Evolutionary conservation across 2,113 vertebrate genomes (phyloP).

Genomic region (Paracanthobrama guichenoti): DNA sequence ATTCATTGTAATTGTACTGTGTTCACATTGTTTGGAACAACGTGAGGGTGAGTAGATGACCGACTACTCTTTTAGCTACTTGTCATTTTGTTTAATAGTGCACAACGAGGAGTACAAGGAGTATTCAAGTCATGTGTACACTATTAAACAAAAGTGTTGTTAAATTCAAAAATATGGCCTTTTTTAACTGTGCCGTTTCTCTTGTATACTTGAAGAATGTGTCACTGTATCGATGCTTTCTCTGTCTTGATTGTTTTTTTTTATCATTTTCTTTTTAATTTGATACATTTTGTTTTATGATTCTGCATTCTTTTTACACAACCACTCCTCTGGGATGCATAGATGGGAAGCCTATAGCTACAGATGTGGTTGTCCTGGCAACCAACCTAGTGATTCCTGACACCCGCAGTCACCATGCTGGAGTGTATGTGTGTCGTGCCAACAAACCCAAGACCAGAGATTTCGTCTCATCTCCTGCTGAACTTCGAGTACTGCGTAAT

Average conservation of each 20-base stretch:
- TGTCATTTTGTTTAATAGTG: not conserved
- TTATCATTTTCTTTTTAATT: conserved; percentile 25
- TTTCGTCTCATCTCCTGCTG: conserved; percentile 85
- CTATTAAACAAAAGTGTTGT: not conserved
- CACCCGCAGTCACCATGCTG: conserved; percentile 85
- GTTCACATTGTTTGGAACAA: not conserved
- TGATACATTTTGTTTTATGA: not conserved
- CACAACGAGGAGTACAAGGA: no score
- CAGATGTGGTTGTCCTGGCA: conserved; percentile 89
- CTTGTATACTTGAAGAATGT: not conserved
- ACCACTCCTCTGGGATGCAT: conserved; percentile 54
- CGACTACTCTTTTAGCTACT: not conserved
- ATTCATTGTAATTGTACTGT: not conserved
- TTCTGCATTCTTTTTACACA: conserved; percentile 36
- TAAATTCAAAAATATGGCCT: not conserved
- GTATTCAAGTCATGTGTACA: no score
- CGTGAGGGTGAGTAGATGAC: not conserved
- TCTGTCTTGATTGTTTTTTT: not conserved
- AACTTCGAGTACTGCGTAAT: conserved; percentile 91
- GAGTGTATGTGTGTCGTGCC: conserved; percentile 91
- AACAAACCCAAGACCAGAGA: conserved; percentile 93
- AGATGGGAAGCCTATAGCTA: conserved; percentile 93
- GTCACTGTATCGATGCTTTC: not conserved
- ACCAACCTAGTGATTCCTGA: conserved; percentile 90
- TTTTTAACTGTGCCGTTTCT: not conserved